Percentiles rank a stretch among this genome's conserved stretches.
phyloP scores from a whole-genome alignment of 2,797 vertebrate species.

The Anomalospiza imberbis region DNA sequence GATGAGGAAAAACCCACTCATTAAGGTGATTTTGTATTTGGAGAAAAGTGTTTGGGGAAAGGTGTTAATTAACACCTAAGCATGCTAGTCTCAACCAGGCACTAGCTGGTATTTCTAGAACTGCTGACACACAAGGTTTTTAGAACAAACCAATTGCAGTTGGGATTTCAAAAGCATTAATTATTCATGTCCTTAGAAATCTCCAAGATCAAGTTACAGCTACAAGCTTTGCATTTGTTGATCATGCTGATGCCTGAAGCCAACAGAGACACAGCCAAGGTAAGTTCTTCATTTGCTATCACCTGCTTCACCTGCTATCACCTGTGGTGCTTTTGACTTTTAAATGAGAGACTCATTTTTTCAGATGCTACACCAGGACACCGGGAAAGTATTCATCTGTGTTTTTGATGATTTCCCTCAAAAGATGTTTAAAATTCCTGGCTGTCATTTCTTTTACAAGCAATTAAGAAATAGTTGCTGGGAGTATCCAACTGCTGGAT shows the following conservation, averaged over 20 bases:
- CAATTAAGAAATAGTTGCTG: neutral
- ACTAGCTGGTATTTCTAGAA: neutral
- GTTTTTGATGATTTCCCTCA: neutral
- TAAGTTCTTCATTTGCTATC: conserved; percentile 46
- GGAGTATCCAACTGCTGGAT: neutral
- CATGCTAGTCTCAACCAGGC: neutral
- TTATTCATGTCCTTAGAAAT: conserved; percentile 79
- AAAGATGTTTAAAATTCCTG: neutral
- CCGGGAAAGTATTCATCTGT: neutral
- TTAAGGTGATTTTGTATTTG: neutral
- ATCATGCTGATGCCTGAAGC: conserved; percentile 88
- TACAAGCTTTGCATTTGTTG: conserved; percentile 93
- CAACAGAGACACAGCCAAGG: conserved; percentile 89
- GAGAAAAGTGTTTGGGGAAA: neutral
- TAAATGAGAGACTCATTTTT: neutral
- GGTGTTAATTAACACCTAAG: neutral
- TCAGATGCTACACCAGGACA: neutral
- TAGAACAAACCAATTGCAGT: neutral
- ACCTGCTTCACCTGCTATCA: neutral
- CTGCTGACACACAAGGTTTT: neutral
- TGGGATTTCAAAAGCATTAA: neutral
- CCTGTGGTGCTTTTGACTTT: neutral
- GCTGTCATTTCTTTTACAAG: neutral
- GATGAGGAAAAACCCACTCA: neutral
- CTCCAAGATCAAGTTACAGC: conserved; percentile 84